These are phyloP conservation scores for Lepidothrix coronata DNA, from an alignment of 2,113 vertebrate genomes.

Conservation along the genomic window DNA sequence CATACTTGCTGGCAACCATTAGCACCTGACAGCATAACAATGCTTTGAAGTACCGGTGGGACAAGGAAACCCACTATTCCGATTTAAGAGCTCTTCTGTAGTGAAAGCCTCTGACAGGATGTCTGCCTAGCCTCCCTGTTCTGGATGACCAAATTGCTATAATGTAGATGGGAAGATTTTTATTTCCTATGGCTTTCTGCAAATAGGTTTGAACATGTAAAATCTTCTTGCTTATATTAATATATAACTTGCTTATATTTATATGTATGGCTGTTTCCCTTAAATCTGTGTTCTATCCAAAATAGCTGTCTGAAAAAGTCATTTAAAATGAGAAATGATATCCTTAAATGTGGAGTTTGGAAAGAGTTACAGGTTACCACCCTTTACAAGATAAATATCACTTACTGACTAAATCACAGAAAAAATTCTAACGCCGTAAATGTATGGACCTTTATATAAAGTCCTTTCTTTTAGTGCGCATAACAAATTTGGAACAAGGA, in stretches of 20 bases:
- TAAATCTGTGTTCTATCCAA: background rate
- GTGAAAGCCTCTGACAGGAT: conserved; percentile 15
- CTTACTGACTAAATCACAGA: background rate
- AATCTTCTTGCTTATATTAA: background rate
- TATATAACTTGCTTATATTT: background rate
- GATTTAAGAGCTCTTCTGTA: background rate
- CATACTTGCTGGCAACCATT: conserved; percentile 24
- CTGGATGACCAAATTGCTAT: background rate
- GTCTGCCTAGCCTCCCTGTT: background rate
- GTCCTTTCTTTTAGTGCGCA: background rate
- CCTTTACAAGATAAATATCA: background rate
- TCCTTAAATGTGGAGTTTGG: conserved; percentile 22
- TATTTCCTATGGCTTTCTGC: background rate
- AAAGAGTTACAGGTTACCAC: background rate
- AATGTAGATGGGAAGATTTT: background rate
- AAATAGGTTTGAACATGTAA: background rate
- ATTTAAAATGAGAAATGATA: background rate
- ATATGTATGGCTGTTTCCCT: background rate
- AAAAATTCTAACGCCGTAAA: background rate
- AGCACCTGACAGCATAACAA: conserved; percentile 16
- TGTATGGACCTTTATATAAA: background rate
- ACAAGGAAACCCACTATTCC: background rate
- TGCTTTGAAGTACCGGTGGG: background rate
- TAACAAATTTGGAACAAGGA: background rate
- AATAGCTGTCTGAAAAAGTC: background rate